Evolutionary conservation across 2,113 vertebrate species (phyloP).

Genomic region (Oostethus manadensis): DNA sequence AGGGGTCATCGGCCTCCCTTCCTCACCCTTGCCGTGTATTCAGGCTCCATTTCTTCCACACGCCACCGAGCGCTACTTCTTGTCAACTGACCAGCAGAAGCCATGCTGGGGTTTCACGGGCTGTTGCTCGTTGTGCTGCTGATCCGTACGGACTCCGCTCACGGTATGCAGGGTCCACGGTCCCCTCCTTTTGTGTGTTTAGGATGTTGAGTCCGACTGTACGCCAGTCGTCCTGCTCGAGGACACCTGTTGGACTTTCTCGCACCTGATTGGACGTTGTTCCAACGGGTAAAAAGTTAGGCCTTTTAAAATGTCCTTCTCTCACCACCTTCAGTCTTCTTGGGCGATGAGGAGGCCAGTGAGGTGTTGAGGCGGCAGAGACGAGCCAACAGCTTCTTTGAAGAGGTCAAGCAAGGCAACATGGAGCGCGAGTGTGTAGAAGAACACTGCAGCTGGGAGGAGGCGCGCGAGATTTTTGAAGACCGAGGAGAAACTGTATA

Average conservation of each 20-base stretch:
- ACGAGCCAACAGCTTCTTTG: constrained; percentile 78
- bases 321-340: constrained; percentile 73
- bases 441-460: constrained; percentile 82
- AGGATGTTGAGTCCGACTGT: constrained; percentile 1
- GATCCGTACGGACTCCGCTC: constrained; percentile 31
- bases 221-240: not conserved
- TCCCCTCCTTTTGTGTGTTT: not conserved
- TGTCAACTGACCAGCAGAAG: constrained; percentile 11
- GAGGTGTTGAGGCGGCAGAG: constrained; percentile 71
- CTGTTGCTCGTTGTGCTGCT: constrained; percentile 46
- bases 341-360: constrained; percentile 67
- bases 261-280: not conserved
- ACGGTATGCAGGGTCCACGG: constrained; percentile 50
- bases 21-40: constrained; percentile 10
- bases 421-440: constrained; percentile 88
- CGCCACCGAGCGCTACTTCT: constrained; percentile 12
- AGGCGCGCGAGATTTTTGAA: constrained; percentile 91
- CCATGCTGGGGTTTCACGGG: constrained; percentile 53
- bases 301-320: not conserved
- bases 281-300: not conserved
- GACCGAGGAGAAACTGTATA: constrained; percentile 73
- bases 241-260: not conserved
- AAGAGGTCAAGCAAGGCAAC: constrained; percentile 81
- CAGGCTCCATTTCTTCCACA: constrained; percentile 22
- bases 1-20: constrained; percentile 50